phyloP scores from a whole-genome alignment of 2,113 vertebrate species.

The Aspidoscelis tigris region DNA sequence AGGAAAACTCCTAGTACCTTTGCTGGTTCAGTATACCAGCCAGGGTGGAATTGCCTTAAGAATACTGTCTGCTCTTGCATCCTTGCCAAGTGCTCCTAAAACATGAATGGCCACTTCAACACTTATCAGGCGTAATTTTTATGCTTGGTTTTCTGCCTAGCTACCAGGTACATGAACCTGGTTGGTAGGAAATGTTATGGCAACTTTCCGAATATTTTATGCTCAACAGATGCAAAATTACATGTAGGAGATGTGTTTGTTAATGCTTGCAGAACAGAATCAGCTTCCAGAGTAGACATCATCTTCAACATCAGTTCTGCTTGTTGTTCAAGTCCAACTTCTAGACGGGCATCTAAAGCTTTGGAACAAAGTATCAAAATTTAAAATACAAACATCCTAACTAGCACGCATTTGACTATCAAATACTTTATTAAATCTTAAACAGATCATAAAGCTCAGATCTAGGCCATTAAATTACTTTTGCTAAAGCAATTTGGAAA shows the following conservation, averaged over 20 bases:
- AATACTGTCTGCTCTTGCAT: too few species aligned
- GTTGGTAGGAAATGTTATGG: constrained; percentile 33
- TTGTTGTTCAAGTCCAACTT: constrained; percentile 97
- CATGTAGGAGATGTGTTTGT: constrained; percentile 92
- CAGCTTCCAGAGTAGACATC: constrained; percentile 98
- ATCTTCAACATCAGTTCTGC: constrained; percentile 99
- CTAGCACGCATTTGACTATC: not conserved
- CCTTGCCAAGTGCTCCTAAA: not conserved
- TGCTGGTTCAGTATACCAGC: too few species aligned
- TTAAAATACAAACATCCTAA: not conserved
- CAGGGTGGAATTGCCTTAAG: too few species aligned
- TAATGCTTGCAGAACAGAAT: constrained; percentile 95
- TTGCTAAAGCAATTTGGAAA: not conserved
- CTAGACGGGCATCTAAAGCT: constrained; percentile 96
- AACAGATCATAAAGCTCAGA: not conserved
- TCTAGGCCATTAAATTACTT: not conserved
- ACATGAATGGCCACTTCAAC: not conserved
- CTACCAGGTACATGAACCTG: not conserved
- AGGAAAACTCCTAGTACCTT: too few species aligned
- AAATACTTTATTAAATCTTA: constrained; percentile 7
- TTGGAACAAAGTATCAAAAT: constrained; percentile 40
- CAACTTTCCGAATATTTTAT: constrained; percentile 22
- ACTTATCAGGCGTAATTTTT: not conserved
- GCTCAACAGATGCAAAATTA: constrained; percentile 69
- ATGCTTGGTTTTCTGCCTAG: not conserved